Conservation (phyloP, 1,140 invertebrate genomes). For the Drosophila triauraria region DNA sequence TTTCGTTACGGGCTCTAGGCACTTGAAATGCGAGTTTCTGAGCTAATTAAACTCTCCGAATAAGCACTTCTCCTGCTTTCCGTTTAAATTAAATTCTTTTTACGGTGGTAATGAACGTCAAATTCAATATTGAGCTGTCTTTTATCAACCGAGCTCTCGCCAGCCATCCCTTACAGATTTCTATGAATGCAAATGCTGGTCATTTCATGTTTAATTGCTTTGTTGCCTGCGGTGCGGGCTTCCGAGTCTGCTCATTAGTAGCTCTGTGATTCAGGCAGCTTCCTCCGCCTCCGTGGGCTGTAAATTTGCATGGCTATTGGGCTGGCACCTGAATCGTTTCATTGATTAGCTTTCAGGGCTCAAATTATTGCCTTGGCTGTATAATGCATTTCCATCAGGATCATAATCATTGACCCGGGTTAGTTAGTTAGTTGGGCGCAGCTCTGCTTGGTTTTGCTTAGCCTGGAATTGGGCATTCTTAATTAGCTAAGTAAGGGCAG, state of each 20-base stretch:
- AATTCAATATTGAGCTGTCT: conserved; percentile 42
- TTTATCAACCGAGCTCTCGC: conserved; percentile 23
- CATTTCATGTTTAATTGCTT: conserved; percentile 70
- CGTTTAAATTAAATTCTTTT: conserved; percentile 1
- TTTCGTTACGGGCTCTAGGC: not conserved
- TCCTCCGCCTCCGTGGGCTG: conserved; percentile 1
- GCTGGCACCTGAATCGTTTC: conserved; percentile 21
- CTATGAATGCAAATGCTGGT: conserved; percentile 56
- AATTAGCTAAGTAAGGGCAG: conserved; percentile 65
- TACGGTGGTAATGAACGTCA: conserved; percentile 23
- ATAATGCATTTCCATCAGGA: conserved; percentile 54
- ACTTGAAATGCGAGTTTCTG: not conserved
- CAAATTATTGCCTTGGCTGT: conserved; percentile 37
- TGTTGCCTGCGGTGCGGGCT: conserved; percentile 25
- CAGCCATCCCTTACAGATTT: conserved; percentile 4
- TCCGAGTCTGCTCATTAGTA: conserved; percentile 45
- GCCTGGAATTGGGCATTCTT: conserved; percentile 34
- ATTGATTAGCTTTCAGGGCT: conserved; percentile 47
- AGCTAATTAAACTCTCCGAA: conserved; percentile 9
- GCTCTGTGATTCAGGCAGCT: conserved; percentile 10
- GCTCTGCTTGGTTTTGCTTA: not conserved
- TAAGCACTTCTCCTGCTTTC: conserved; percentile 3
- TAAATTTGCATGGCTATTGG: conserved; percentile 15
- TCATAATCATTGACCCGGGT: conserved; percentile 35
- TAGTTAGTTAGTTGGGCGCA: conserved; percentile 13